Evolutionary conservation across 2,888 invertebrate genomes (phyloP), one percentile per base, ranked within the genome.

Genomic region (Tortricodes alternella): DNA sequence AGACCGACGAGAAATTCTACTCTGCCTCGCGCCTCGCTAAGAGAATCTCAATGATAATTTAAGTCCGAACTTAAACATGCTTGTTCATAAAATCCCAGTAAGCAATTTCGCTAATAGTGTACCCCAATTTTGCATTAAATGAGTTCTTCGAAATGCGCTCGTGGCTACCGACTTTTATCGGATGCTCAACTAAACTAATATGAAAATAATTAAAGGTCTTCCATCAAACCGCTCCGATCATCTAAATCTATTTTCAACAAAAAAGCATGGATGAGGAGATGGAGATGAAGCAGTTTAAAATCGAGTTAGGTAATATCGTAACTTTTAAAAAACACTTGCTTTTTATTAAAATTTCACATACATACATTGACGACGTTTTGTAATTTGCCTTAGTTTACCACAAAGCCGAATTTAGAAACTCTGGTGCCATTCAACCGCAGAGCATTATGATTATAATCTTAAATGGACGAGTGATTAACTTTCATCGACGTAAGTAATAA

Each of bases 381-480:
- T 46, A 61, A 59, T 62, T 61, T 49, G 51, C 50, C 51, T 34
- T 53, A 51, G 49, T 41, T 44, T 34, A 50, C 55, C 59, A 48
- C 61, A 55, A 41, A 48, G 48, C 51, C 37, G 62, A 57, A 60
- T 32, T 62, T 64, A 57, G 64, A 65, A 66, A 64, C 50, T 61
- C 44, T 39, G 49, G 41, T 53, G 37, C 50, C 44, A 53, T 60
- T 53, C 48, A 57, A 65, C 64, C 70, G 48, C 65, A 64, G 52
- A 46, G 35, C 43, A 62, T 66, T 65, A 66, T 57, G 61, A 50
- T 53, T 55, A 61, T 48, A 58, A 58, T 56, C 55, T 50, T 44
- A 58, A 59, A 59, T 59, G 44, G 57, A 63, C 58, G 46, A 53
- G 58, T 5, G n/a, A n/a, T n/a, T 52, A 62, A 62, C 65, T 68